Conservation (phyloP, 2,113 vertebrate genomes). For the Muscicapa adusta region DNA sequence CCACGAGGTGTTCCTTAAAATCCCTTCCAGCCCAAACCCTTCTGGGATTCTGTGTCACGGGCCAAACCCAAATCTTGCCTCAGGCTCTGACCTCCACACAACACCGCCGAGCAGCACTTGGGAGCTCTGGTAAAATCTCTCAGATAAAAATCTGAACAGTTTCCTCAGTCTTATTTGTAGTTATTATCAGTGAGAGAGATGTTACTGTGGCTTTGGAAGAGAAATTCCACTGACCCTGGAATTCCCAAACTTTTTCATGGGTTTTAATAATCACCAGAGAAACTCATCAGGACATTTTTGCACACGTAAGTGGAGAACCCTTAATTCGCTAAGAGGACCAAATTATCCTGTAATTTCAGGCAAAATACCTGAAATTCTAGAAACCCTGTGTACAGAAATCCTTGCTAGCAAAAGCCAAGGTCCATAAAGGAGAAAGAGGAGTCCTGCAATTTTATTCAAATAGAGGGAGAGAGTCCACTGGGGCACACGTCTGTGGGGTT, state of each 20-base stretch:
- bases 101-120: neutral
- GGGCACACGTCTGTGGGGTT: neutral
- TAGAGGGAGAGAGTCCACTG: rapidly evolving
- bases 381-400: rapidly evolving
- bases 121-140: neutral
- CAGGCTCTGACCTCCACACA: neutral
- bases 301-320: neutral
- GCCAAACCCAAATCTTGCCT: rapidly evolving
- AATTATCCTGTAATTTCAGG: neutral
- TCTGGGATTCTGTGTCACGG: neutral
- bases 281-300: neutral
- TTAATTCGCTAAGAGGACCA: neutral
- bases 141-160: neutral
- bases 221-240: neutral
- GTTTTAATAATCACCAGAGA: neutral
- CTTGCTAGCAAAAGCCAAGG: neutral
- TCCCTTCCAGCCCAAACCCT: neutral
- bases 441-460: neutral
- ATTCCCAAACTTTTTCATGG: rapidly evolving
- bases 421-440: neutral
- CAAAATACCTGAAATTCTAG: neutral
- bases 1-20: neutral
- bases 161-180: neutral
- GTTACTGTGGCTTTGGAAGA: neutral
- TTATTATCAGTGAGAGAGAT: neutral